phyloP scores from a whole-genome alignment of 2,113 vertebrate genomes.

The Trichechus manatus region DNA sequence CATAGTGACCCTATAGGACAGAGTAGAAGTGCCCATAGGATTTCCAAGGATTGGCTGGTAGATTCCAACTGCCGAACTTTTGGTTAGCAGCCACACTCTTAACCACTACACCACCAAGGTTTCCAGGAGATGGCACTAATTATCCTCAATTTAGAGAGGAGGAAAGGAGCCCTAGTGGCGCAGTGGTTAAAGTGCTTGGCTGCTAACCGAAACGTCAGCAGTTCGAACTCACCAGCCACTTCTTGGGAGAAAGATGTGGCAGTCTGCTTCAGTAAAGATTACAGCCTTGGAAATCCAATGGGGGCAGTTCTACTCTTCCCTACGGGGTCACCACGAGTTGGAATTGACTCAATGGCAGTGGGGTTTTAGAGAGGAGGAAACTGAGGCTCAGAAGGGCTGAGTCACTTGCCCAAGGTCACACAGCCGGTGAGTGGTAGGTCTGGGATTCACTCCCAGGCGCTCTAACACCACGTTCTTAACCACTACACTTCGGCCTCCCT shows the following conservation, averaged over 20 bases:
- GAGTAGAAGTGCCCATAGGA: no score
- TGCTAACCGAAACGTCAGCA: background rate
- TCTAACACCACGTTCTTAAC: background rate
- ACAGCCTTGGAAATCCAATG: background rate
- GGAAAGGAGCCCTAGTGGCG: background rate
- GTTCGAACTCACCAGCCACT: background rate
- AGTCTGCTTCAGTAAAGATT: background rate
- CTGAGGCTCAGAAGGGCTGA: background rate
- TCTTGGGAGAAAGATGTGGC: background rate
- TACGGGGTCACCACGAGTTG: background rate
- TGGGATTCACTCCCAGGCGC: background rate
- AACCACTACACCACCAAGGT: no score
- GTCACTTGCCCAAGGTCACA: background rate
- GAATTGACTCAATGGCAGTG: background rate
- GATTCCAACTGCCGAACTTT: no score
- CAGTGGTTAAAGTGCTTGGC: background rate
- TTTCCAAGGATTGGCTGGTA: no score
- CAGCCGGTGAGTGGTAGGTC: background rate
- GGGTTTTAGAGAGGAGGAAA: slow-evolving; percentile 12
- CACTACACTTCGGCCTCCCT: background rate
- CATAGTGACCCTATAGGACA: no score
- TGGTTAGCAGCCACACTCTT: no score
- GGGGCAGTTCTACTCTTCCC: background rate
- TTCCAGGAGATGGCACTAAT: background rate
- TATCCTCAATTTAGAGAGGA: background rate